Percentiles rank a stretch among this genome's conserved stretches.
Conservation (phyloP, 53 echinoderm and acorn worm species). For the Echinarachnius parma region DNA sequence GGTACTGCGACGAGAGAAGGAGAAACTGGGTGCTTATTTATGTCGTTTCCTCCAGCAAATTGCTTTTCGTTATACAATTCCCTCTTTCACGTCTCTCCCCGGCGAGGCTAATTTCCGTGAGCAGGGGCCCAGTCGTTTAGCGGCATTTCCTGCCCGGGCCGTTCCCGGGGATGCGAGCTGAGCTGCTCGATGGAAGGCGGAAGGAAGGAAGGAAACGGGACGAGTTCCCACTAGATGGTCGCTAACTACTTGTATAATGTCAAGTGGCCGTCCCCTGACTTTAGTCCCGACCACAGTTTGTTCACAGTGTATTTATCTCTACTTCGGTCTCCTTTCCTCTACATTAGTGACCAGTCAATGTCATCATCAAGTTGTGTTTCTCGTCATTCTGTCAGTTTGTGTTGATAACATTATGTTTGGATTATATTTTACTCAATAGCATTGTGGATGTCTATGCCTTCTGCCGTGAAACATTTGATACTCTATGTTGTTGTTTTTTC, state of each 20-base stretch:
- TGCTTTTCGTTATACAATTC: constrained; percentile 34
- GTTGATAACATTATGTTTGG: no score
- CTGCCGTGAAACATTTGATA: no score
- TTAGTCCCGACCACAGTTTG: constrained; percentile 46
- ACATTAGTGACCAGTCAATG: no score
- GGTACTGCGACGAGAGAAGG: no score
- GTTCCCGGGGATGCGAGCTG: constrained; percentile 11
- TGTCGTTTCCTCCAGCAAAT: constrained; percentile 41
- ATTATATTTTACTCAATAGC: no score
- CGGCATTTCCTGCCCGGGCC: constrained; percentile 41
- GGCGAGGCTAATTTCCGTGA: constrained; percentile 43
- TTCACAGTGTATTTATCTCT: no score
- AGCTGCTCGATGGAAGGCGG: not conserved
- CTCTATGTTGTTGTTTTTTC: no score
- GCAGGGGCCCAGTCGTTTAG: constrained; percentile 36
- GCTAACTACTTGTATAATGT: constrained; percentile 23
- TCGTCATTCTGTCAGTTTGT: no score
- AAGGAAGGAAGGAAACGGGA: constrained; percentile 36
- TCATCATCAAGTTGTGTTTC: no score
- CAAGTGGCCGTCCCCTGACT: constrained; percentile 35
- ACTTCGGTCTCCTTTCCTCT: no score
- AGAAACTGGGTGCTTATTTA: constrained; percentile 43
- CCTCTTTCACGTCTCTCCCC: constrained; percentile 27
- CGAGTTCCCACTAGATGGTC: no score
- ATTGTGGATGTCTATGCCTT: no score